Evolutionary conservation across 2,888 invertebrate species (phyloP).

Genomic region (Eristalis intricaria): DNA sequence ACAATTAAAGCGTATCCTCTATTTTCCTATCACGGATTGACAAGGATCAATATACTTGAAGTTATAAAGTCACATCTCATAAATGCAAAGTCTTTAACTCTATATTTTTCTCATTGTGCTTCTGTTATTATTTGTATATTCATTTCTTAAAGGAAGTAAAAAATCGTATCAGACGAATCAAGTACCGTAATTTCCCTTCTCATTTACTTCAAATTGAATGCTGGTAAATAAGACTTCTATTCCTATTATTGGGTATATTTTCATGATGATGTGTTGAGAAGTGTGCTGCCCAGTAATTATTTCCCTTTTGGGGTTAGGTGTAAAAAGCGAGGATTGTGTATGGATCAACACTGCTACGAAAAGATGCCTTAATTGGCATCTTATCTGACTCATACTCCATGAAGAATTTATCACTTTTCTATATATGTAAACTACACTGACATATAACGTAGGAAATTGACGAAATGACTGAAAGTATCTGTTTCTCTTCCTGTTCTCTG

Average conservation of each 20-base stretch:
- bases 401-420: no score
- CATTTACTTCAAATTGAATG: background rate
- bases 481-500: no score
- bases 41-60: conserved; percentile 15
- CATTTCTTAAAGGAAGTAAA: conserved; percentile 1
- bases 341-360: no score
- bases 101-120: conserved; percentile 24
- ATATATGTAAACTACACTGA: no score
- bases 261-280: background rate
- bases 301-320: no score
- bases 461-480: no score
- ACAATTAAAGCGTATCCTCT: background rate
- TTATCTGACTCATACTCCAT: no score
- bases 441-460: no score
- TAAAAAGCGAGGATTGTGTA: no score
- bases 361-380: no score
- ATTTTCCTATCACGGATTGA: conserved; percentile 6
- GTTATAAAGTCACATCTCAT: conserved; percentile 1
- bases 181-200: conserved; percentile 52
- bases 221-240: background rate
- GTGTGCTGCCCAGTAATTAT: background rate
- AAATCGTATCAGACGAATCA: background rate
- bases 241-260: background rate
- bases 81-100: conserved; percentile 26
- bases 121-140: conserved; percentile 18